These are phyloP conservation scores for Ditula angustiorana DNA, from an alignment of 2,888 invertebrate genomes.

Conservation along the genomic window DNA sequence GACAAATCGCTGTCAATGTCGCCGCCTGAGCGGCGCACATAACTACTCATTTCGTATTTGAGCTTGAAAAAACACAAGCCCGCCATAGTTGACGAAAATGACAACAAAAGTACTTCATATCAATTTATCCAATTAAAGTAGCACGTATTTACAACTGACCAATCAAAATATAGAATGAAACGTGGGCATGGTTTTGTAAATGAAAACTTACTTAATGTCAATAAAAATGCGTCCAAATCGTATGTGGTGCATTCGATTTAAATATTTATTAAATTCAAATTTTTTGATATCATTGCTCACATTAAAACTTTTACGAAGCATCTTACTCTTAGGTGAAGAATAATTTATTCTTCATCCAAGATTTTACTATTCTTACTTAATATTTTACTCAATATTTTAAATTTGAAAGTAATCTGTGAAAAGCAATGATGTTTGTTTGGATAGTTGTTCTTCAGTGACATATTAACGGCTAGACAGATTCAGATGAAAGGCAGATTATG, in stretches of 20 bases:
- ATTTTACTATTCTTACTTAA: no score
- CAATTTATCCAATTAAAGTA: conserved; percentile 44
- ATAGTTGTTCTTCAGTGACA: no score
- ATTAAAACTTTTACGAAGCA: no score
- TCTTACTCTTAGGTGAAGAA: no score
- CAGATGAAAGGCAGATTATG: no score
- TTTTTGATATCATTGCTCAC: neutral
- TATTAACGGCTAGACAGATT: no score
- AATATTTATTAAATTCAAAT: neutral
- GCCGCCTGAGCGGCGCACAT: conserved; percentile 79
- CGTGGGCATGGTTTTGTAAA: conserved; percentile 37
- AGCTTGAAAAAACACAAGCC: conserved; percentile 82
- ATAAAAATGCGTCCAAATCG: conserved; percentile 38
- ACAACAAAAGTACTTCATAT: conserved; percentile 20
- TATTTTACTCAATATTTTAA: no score
- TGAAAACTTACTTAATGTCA: conserved; percentile 41
- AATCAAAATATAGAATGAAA: conserved; percentile 39
- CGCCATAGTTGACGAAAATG: conserved; percentile 69
- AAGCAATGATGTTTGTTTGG: no score
- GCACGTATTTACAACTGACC: conserved; percentile 22
- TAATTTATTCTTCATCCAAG: no score
- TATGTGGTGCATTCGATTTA: conserved; percentile 24
- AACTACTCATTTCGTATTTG: conserved; percentile 81
- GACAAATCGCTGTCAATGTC: conserved; percentile 82
- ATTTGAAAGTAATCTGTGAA: no score